Conservation (phyloP, 37 sponge, comb jelly and placozoan genomes). For the Theonella swinhoei region DNA sequence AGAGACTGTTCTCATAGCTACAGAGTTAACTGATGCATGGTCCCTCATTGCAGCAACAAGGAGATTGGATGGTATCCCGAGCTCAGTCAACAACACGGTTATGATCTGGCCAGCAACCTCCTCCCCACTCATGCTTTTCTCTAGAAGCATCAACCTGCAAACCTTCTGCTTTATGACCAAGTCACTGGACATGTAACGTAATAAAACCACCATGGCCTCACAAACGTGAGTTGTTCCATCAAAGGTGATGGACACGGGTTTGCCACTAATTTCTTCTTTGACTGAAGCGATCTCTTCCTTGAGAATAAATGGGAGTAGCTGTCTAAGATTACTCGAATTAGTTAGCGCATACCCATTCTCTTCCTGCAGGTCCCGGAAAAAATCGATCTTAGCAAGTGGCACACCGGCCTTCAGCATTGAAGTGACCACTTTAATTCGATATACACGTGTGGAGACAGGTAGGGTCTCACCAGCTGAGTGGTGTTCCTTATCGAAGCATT, state of each 20-base stretch:
- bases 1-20: background rate
- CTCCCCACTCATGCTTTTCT: constrained; percentile 31
- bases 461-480: constrained; percentile 32
- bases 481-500: constrained; percentile 9
- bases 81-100: background rate
- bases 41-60: constrained; percentile 19
- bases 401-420: constrained; percentile 42
- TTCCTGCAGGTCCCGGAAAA: constrained; percentile 20
- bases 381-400: constrained; percentile 16
- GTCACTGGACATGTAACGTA: constrained; percentile 11
- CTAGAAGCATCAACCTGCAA: constrained; percentile 37
- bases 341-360: constrained; percentile 18
- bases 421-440: constrained; percentile 34
- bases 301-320: constrained; percentile 26
- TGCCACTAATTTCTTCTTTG: constrained; percentile 1
- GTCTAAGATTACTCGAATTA: background rate
- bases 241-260: constrained; percentile 1
- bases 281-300: constrained; percentile 5
- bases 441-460: constrained; percentile 40
- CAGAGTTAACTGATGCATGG: constrained; percentile 14
- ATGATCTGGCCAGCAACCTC: constrained; percentile 33
- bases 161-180: constrained; percentile 24
- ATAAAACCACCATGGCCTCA: constrained; percentile 29
- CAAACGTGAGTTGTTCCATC: constrained; percentile 39
- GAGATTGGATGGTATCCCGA: constrained; percentile 1